Evolutionary conservation across 2,888 invertebrate species (phyloP).

Genomic region (Rotaria sp.): DNA sequence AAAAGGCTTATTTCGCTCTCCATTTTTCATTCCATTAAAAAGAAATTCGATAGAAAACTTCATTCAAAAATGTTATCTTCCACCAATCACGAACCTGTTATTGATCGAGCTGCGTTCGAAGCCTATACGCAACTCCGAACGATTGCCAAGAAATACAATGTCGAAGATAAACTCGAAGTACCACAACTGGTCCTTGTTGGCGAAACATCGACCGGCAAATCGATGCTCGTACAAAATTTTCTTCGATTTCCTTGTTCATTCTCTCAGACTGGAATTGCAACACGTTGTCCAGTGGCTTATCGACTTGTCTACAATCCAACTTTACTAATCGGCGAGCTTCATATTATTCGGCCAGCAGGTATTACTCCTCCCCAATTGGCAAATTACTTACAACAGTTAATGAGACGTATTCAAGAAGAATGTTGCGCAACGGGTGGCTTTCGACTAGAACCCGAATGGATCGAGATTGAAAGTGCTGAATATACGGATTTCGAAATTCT

Average conservation of each 20-base stretch:
- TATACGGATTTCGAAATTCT: neutral
- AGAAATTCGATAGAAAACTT: too few species aligned
- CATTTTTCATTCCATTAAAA: too few species aligned
- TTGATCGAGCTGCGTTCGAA: neutral
- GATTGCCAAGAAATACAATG: neutral
- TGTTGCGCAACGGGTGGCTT: neutral
- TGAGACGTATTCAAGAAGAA: neutral
- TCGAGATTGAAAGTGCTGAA: neutral
- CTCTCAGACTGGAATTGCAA: neutral
- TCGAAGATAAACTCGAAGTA: neutral
- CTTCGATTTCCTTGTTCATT: constrained; percentile 15
- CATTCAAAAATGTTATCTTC: too few species aligned
- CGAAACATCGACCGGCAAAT: neutral
- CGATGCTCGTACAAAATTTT: neutral
- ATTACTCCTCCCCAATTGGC: neutral
- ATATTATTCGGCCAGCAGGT: neutral
- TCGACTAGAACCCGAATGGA: neutral
- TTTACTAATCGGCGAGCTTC: neutral
- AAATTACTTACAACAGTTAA: neutral
- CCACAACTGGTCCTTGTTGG: neutral
- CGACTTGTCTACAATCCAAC: neutral
- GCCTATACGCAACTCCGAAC: neutral
- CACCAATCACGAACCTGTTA: too few species aligned
- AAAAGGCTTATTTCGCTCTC: too few species aligned
- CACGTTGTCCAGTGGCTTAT: neutral